Evolutionary conservation across 1,140 invertebrate species (phyloP), one percentile per base, ranked within the genome.

Genomic region (Semibalanus balanoides): DNA sequence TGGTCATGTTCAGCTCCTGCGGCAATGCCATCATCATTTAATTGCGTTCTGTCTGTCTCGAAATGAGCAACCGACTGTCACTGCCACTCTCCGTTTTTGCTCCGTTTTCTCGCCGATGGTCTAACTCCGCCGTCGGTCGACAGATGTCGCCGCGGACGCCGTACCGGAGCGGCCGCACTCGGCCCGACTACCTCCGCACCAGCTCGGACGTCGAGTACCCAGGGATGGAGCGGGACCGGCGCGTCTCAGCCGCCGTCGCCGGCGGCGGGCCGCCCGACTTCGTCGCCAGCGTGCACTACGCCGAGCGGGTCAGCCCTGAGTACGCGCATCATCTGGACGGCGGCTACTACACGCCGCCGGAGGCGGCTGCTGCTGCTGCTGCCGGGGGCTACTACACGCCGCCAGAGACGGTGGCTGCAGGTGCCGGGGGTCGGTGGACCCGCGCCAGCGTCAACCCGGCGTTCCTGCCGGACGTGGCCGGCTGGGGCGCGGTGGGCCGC

Each of bases 211-310:
- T 30, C n/a, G 40, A 74, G 40, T 73, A 30, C 72, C 30, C 3
- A 17, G 31, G 5, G 5, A 3, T 73, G 17, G 72, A 30, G 30
- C 30, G 31, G 5, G 30, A 30, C 5, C 31, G 72, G 72, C 31
- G 72, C 30, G 30, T 73, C 30, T 40, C 35, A 17, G 35, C 14
- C 51, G 51, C 22, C 51, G 0, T 89, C 88, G 35, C 14, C 51
- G 51, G 1, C 51, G 0, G 89, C 88, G 43, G 90, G 90, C 0
- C 83, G 90, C 51, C 85, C 89, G 75, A 91, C 90, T 82, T 77
- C 73, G 74, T 77, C 22, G 79, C 78, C 72, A 79, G 79, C 64
- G 79, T 79, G 31, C 79, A 77, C 43, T 79, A 79, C 71, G 78
- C 78, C 17, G 81, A 82, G 74, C 77, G 81, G 14, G 74, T 82